Evolutionary conservation across 2,888 invertebrate species (phyloP).

Genomic region (Chaitophorus viminalis): DNA sequence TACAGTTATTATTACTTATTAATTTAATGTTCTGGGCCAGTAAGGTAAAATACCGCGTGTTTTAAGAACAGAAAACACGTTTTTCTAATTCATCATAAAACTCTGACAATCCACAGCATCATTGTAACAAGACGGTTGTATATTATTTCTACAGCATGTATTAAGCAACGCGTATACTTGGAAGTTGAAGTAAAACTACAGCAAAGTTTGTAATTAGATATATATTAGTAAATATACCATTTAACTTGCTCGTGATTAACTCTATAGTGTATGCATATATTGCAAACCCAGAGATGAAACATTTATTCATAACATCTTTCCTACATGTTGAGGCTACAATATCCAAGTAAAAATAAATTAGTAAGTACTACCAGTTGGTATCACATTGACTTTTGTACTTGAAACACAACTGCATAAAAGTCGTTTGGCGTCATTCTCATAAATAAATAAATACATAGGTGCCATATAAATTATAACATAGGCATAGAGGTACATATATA

Average conservation of each 20-base stretch:
- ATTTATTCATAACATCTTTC: not conserved
- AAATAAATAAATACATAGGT: no score
- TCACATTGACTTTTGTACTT: conserved; percentile 34
- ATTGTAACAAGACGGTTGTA: not conserved
- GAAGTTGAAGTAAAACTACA: no score
- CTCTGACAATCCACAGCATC: not conserved
- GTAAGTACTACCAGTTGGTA: not conserved
- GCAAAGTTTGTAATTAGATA: not conserved
- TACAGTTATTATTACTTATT: no score
- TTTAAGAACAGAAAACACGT: not conserved
- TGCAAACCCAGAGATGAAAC: not conserved
- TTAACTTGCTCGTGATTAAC: no score
- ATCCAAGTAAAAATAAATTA: not conserved
- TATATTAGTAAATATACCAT: no score
- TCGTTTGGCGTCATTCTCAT: no score
- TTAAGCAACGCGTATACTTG: not conserved
- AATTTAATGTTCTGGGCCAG: no score
- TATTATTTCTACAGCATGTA: no score
- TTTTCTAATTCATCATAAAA: not conserved
- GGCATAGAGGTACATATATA: not conserved
- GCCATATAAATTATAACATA: no score
- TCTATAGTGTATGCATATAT: no score
- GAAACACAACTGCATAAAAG: no score
- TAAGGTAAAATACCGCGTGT: not conserved
- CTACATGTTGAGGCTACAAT: not conserved